Evolutionary conservation across 2,113 vertebrate species (phyloP), one percentile per base, ranked within the genome.

Genomic region (Leptobrachium leishanense): DNA sequence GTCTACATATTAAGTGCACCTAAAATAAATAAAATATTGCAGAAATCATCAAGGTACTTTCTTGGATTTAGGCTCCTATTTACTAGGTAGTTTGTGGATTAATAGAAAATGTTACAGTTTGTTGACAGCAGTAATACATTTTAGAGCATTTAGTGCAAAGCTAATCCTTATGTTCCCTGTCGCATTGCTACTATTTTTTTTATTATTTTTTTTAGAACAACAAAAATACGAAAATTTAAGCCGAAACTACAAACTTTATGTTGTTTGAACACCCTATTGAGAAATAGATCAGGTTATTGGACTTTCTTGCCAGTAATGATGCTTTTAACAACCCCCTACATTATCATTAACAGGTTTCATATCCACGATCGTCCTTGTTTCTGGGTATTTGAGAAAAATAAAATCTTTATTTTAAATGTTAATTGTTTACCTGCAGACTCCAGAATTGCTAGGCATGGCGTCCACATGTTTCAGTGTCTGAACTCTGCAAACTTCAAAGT

Each of bases 401-500:
- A 67, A 53, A 54, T 67, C 10, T 75, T 75, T 54, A 53, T 75
- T 75, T 67, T 44, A 39, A 54, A 55, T 68, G n/a, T 43, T 68
- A 76, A 68, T 64, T 68, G 39, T 57, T 68, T 76, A 76, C 74
- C 74, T 76, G 65, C 44, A 46, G 44, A 46, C 44, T 54, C 11
- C 63, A 66, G 10, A 54, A 55, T 68, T 6, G 10, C 13, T 2
- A 46, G 75, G 66, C 54, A 77, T 77, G 75, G 65, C n/a, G 11
- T 39, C 65, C 75, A 77, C 43, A 68, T 77, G 75, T 77, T 62
- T 57, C 7, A 54, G 65, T 55, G 15, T 54, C 8, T 46, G 57
- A 42, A 53, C 66, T 69, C 66, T 43, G 3, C 41, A 20, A 67
- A 75, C 74, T 57, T 76, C 75, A 76, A 77, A 69, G 66, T 69